Conservation (phyloP, 2,113 vertebrate species). For the Hystrix brachyura region DNA sequence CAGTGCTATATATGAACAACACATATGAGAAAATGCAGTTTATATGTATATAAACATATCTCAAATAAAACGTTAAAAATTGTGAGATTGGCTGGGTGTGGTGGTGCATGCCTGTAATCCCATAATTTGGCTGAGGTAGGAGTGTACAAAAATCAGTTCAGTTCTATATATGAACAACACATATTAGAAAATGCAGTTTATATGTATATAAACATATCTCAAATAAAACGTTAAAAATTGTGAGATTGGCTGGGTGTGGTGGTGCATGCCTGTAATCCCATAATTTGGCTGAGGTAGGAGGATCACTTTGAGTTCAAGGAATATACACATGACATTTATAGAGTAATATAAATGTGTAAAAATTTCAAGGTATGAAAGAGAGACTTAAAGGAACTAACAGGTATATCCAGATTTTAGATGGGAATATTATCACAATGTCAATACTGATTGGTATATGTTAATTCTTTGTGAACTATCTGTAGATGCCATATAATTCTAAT, state of each 20-base stretch:
- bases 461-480: not conserved
- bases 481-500: not conserved
- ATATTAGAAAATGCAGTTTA: not conserved
- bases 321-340: not conserved
- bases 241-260: not conserved
- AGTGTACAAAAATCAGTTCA: not conserved
- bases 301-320: too few relatives aligned
- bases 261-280: too few relatives aligned
- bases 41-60: not conserved
- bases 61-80: too few relatives aligned
- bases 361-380: not conserved
- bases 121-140: too few relatives aligned
- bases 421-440: not conserved
- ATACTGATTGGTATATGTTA: not conserved
- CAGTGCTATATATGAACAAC: not conserved
- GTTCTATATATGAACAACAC: not conserved
- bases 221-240: not conserved
- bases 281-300: too few relatives aligned
- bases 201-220: not conserved
- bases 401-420: not conserved
- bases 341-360: constrained; percentile 5
- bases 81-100: too few relatives aligned
- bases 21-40: not conserved
- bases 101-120: too few relatives aligned
- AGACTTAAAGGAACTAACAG: not conserved